A percentile compares a stretch with the other conserved stretches of the same genome.
phyloP scores from a whole-genome alignment of 2,113 vertebrate genomes.

The Acrocephalus arundinaceus region DNA sequence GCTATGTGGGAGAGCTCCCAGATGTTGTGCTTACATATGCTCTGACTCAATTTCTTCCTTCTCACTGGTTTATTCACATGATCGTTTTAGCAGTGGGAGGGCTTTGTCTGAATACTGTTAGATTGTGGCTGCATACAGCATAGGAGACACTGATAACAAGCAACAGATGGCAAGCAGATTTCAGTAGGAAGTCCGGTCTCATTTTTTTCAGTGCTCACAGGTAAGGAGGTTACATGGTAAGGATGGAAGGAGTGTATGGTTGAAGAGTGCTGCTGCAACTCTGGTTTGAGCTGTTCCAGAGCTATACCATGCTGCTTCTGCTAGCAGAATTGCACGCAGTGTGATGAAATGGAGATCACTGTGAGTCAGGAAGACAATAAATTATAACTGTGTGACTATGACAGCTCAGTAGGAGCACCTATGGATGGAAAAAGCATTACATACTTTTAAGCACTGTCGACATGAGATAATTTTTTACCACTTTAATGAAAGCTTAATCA shows the following conservation, averaged over 20 bases:
- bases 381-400: not conserved
- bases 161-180: not conserved
- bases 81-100: not conserved
- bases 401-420: not conserved
- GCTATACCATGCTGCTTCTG: not conserved
- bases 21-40: slow-evolving; percentile 22
- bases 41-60: slow-evolving; percentile 19
- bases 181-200: not conserved
- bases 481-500: not conserved
- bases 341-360: not conserved
- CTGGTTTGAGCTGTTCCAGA: not conserved
- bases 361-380: not conserved
- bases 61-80: not conserved
- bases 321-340: not conserved
- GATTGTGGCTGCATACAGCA: not conserved
- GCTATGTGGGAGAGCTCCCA: slow-evolving; percentile 4
- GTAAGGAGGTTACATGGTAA: slow-evolving; percentile 49
- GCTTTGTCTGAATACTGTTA: not conserved
- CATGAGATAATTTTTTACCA: not conserved
- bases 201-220: slow-evolving; percentile 19
- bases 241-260: not conserved
- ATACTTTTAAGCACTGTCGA: not conserved
- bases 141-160: not conserved
- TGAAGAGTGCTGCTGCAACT: not conserved
- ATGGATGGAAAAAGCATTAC: slow-evolving; percentile 1